phyloP scores from a whole-genome alignment of 2,797 vertebrate genomes.

The Schizopygopsis malacanthus region DNA sequence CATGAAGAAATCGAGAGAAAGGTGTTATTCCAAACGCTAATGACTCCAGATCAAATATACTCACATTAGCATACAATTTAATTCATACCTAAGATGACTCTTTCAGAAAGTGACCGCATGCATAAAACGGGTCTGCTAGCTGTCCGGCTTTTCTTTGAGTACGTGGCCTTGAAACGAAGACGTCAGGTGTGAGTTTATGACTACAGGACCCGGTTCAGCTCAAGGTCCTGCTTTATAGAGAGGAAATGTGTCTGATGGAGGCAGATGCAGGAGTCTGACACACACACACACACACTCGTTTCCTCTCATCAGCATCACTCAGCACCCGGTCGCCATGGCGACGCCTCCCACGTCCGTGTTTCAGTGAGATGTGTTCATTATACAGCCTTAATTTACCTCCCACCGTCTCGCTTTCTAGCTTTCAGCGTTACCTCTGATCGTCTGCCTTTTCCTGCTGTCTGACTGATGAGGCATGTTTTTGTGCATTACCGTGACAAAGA shows the following conservation, averaged over 20 bases:
- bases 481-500: background rate
- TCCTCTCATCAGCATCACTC: slow-evolving; percentile 59
- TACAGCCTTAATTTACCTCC: slow-evolving; percentile 24
- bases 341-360: slow-evolving; percentile 68
- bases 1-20: background rate
- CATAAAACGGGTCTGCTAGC: background rate
- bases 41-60: background rate
- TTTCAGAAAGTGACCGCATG: background rate
- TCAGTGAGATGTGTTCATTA: slow-evolving; percentile 57
- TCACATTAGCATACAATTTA: background rate
- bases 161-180: background rate
- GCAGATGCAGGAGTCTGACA: background rate
- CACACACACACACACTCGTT: slow-evolving; percentile 24
- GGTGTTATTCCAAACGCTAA: background rate
- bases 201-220: background rate
- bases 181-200: background rate
- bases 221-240: background rate
- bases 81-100: background rate
- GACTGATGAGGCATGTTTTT: background rate
- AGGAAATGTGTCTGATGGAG: background rate
- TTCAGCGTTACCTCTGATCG: background rate
- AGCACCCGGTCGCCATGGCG: slow-evolving; percentile 70
- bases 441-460: background rate
- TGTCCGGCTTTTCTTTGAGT: background rate
- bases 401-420: background rate